phyloP scores from a whole-genome alignment of 2,888 invertebrate genomes.

The Thereva unica region DNA sequence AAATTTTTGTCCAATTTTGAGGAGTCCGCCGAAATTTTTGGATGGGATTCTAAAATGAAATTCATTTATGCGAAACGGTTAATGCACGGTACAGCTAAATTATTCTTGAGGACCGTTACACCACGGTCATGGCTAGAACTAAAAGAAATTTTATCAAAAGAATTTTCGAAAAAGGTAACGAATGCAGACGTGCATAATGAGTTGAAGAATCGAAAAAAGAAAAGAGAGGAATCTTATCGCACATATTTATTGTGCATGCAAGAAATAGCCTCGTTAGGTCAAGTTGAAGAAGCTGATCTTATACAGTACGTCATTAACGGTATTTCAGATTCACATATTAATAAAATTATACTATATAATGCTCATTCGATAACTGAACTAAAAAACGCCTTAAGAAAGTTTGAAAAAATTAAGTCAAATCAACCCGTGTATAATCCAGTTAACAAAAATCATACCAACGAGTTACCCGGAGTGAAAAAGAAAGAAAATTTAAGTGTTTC shows the following conservation, averaged over 20 bases:
- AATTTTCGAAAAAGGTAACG: conserved; percentile 13
- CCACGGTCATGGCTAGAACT: conserved; percentile 8
- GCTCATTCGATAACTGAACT: conserved; percentile 3
- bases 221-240: conserved; percentile 6
- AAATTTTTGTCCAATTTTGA: conserved; percentile 16
- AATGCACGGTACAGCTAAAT: conserved; percentile 16
- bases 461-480: neutral
- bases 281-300: neutral
- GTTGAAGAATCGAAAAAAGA: conserved; percentile 18
- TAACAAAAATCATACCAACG: neutral
- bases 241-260: conserved; percentile 13
- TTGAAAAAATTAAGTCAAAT: conserved; percentile 5
- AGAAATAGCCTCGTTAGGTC: conserved; percentile 6
- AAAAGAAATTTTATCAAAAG: neutral
- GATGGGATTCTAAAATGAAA: conserved; percentile 8
- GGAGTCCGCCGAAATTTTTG: conserved; percentile 1
- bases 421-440: neutral
- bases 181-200: conserved; percentile 17
- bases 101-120: conserved; percentile 7
- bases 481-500: conserved; percentile 1
- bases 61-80: conserved; percentile 6
- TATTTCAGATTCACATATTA: conserved; percentile 1
- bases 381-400: conserved; percentile 12
- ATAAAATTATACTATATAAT: conserved; percentile 11
- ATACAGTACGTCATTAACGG: conserved; percentile 17